phyloP scores from a whole-genome alignment of 2,113 vertebrate species.

The Anolis sagrei region DNA sequence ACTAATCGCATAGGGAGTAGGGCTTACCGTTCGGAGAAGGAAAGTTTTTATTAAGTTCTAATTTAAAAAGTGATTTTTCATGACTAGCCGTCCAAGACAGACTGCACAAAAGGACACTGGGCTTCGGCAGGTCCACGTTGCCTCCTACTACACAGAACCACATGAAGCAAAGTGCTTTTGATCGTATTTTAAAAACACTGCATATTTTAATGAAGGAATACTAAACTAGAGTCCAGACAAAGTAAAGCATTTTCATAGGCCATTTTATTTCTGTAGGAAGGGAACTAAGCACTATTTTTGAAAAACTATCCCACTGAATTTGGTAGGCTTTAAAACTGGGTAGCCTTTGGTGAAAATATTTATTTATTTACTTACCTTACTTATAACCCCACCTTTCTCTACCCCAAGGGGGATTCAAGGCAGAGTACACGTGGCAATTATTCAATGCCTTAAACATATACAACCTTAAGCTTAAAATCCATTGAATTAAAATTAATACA shows the following conservation, averaged over 20 bases:
- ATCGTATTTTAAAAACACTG: constrained; percentile 44
- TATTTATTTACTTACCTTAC: too few relatives aligned
- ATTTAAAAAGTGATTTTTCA: constrained; percentile 81
- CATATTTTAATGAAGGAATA: constrained; percentile 30
- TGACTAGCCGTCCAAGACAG: constrained; percentile 62
- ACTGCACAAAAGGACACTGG: constrained; percentile 48
- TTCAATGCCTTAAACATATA: too few relatives aligned
- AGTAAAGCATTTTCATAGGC: background rate
- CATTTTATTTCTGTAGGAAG: background rate
- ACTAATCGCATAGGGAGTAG: constrained; percentile 84
- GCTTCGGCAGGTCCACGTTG: constrained; percentile 30
- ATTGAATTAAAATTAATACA: too few relatives aligned
- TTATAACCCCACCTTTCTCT: too few relatives aligned
- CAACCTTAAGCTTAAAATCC: too few relatives aligned
- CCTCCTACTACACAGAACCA: constrained; percentile 22
- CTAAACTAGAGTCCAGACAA: constrained; percentile 15
- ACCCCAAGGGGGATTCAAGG: too few relatives aligned
- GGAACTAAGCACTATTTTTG: background rate
- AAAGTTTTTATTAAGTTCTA: constrained; percentile 83
- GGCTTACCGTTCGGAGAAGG: constrained; percentile 73
- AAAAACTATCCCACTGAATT: background rate
- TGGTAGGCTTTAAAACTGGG: background rate
- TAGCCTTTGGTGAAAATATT: background rate
- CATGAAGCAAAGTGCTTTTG: constrained; percentile 18
- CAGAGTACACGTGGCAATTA: too few relatives aligned